phyloP scores from a whole-genome alignment of 2,113 vertebrate species.

The Butorides virescens region DNA sequence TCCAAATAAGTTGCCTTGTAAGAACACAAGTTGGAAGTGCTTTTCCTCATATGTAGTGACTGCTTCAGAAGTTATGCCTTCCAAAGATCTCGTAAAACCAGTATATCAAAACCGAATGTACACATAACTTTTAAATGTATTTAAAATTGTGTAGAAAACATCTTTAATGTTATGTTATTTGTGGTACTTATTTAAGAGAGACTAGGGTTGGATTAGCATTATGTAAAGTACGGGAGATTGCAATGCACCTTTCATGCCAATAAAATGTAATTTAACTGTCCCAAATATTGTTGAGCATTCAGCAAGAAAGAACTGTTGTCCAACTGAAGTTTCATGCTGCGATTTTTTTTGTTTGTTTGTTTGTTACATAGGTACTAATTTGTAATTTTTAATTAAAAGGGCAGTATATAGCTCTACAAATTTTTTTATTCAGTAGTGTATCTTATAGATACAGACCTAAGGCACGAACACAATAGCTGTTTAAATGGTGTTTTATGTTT shows the following conservation, averaged over 20 bases:
- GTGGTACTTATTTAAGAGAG: conserved; percentile 85
- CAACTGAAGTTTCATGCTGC: conserved; percentile 83
- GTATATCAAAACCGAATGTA: conserved; percentile 75
- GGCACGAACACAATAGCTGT: conserved; percentile 87
- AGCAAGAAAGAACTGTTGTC: conserved; percentile 77
- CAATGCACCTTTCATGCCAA: conserved; percentile 94
- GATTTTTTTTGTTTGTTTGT: conserved; percentile 72
- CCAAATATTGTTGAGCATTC: conserved; percentile 81
- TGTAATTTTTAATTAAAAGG: conserved; percentile 80
- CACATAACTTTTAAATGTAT: conserved; percentile 77
- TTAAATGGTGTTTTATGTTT: conserved; percentile 91
- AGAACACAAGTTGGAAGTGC: conserved; percentile 72
- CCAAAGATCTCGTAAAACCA: conserved; percentile 74
- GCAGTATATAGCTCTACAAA: conserved; percentile 76
- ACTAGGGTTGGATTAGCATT: conserved; percentile 80
- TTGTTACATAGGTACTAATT: conserved; percentile 94
- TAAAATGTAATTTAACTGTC: conserved; percentile 83
- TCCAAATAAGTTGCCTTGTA: conserved; percentile 82
- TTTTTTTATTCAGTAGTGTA: conserved; percentile 90
- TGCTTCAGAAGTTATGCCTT: conserved; percentile 75
- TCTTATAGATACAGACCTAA: conserved; percentile 98
- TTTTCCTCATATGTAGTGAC: conserved; percentile 74
- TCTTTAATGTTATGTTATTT: conserved; percentile 79
- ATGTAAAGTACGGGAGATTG: conserved; percentile 91
- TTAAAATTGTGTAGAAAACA: conserved; percentile 77